Evolutionary conservation across 2,888 invertebrate species (phyloP).

Genomic region (Dinocampus coccinellae): DNA sequence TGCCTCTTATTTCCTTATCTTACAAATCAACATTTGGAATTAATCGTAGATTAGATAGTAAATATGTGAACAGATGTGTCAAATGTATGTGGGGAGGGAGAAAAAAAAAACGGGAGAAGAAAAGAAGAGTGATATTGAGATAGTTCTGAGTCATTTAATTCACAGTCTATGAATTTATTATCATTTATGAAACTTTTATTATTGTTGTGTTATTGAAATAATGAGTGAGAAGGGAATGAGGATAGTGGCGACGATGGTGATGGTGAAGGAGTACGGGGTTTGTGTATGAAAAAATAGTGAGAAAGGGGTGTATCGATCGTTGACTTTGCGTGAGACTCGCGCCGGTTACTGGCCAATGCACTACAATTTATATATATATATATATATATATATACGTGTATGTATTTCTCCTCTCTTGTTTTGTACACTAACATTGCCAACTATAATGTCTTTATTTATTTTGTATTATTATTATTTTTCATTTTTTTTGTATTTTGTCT

Average conservation of each 20-base stretch:
- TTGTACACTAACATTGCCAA: slow-evolving; percentile 44
- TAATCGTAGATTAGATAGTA: neutral
- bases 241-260: no score
- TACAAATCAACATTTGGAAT: neutral
- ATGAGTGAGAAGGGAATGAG: no score
- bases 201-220: no score
- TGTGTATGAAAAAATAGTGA: neutral
- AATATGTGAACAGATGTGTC: neutral
- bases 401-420: slow-evolving; percentile 43
- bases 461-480: no score
- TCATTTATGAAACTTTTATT: no score
- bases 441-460: slow-evolving; percentile 64
- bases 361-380: neutral
- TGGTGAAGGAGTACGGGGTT: neutral
- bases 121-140: neutral
- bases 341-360: slow-evolving; percentile 53
- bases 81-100: neutral
- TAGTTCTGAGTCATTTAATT: neutral
- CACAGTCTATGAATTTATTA: neutral
- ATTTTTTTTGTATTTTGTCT: no score
- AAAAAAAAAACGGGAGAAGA: neutral
- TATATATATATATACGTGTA: neutral
- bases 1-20: neutral
- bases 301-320: slow-evolving; percentile 24
- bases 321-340: slow-evolving; percentile 60